Conservation (phyloP, 1,140 invertebrate species). For the Diachasmimorpha longicaudata region DNA sequence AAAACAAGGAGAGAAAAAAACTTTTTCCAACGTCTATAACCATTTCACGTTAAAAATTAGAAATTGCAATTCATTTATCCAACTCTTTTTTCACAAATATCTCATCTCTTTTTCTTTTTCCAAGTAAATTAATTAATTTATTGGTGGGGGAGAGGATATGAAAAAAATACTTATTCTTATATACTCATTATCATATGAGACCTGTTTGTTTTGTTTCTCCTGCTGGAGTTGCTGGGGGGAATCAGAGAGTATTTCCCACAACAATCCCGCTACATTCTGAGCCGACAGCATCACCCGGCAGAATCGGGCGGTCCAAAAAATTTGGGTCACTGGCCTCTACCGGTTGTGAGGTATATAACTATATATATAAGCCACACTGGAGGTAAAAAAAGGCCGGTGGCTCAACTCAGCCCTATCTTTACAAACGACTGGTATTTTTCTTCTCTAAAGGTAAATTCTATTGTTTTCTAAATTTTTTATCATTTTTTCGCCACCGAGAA, state of each 20-base stretch:
- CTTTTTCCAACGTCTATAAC: neutral
- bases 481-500: neutral
- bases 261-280: constrained; percentile 20
- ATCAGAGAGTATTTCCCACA: neutral
- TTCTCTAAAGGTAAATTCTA: neutral
- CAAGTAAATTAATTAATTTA: too few relatives aligned
- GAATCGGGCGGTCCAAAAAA: constrained; percentile 43
- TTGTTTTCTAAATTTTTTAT: too few relatives aligned
- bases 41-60: too few relatives aligned
- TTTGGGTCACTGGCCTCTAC: constrained; percentile 43
- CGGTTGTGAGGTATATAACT: neutral
- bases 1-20: neutral
- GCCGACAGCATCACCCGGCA: constrained; percentile 11
- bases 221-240: too few relatives aligned
- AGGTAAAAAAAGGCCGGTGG: constrained; percentile 18
- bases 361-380: too few relatives aligned
- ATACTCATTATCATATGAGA: too few relatives aligned
- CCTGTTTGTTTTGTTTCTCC: neutral
- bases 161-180: too few relatives aligned
- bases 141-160: too few relatives aligned
- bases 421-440: neutral
- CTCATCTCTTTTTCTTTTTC: neutral
- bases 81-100: too few relatives aligned
- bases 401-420: constrained; percentile 21
- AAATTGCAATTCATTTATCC: too few relatives aligned